These are phyloP conservation scores for Eristalis intricaria DNA, from an alignment of 2,888 invertebrate genomes.

Conservation along the genomic window DNA sequence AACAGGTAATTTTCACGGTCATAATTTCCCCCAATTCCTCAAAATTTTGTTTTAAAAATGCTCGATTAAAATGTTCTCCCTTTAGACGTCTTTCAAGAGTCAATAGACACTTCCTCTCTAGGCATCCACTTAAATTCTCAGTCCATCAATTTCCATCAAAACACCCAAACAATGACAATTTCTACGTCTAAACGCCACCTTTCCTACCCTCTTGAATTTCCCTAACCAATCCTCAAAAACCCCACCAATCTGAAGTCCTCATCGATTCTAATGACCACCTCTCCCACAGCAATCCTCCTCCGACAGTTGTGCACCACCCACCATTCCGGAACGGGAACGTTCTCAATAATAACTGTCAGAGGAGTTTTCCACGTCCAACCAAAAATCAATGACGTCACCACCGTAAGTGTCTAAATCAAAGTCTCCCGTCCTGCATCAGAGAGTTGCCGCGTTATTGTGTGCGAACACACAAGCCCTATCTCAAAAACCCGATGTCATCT, in stretches of 20 bases:
- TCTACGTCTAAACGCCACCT: no score
- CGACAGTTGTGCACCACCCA: background rate
- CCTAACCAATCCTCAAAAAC: background rate
- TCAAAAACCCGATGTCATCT: slow-evolving; percentile 80
- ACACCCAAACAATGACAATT: no score
- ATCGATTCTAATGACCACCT: background rate
- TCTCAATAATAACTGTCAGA: slow-evolving; percentile 4
- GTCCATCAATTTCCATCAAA: no score
- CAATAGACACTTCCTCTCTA: no score
- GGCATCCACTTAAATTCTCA: no score
- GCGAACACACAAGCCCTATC: slow-evolving; percentile 60
- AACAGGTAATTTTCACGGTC: no score
- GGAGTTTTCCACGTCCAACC: background rate
- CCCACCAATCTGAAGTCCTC: background rate
- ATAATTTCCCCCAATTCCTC: no score
- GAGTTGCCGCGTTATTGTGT: slow-evolving; percentile 59
- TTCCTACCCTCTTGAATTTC: no score
- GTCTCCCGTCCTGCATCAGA: slow-evolving; percentile 48
- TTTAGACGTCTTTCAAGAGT: no score
- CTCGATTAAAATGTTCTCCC: no score
- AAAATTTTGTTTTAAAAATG: no score
- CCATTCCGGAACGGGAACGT: no score
- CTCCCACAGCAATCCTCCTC: background rate
- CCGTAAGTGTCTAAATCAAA: slow-evolving; percentile 34
- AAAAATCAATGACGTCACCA: slow-evolving; percentile 18